These are phyloP conservation scores for Musca vetustissima DNA, from an alignment of 1,140 invertebrate genomes.

Conservation along the genomic window DNA sequence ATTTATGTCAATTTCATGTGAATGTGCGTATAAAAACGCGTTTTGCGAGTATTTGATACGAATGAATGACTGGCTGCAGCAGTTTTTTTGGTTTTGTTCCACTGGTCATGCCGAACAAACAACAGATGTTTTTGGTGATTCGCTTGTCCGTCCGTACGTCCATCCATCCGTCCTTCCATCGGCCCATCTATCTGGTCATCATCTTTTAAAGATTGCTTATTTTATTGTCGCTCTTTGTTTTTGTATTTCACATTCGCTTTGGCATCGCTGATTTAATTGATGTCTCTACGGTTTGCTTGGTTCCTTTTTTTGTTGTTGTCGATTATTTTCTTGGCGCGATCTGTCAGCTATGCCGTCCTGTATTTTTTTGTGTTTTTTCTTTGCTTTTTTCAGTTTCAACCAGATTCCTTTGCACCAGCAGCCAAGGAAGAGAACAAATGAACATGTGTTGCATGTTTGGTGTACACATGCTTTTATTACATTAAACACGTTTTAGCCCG, in stretches of 20 bases:
- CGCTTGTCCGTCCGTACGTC: not conserved
- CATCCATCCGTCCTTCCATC: too few species aligned
- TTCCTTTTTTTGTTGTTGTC: too few species aligned
- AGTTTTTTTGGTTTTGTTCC: too few species aligned
- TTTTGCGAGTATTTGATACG: not conserved
- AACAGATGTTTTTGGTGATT: conserved; percentile 11
- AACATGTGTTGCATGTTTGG: conserved; percentile 20
- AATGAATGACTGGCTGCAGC: not conserved
- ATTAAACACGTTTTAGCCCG: conserved; percentile 19
- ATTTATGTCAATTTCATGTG: conserved; percentile 8
- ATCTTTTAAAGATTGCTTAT: conserved; percentile 15
- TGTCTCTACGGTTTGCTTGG: not conserved
- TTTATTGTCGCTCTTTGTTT: not conserved
- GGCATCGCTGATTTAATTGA: conserved; percentile 5
- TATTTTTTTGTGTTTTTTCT: not conserved
- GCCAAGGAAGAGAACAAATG: not conserved
- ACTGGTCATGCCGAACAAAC: not conserved
- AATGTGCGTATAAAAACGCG: conserved; percentile 3
- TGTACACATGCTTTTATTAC: conserved; percentile 14
- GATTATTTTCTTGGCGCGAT: not conserved
- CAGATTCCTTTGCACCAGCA: not conserved
- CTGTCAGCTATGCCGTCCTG: not conserved
- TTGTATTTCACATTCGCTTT: not conserved
- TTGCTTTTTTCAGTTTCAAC: too few species aligned
- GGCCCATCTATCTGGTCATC: not conserved